Base-by-base conservation (phyloP, 2,888 invertebrate genomes). In the Drosophila mimetica region DNA sequence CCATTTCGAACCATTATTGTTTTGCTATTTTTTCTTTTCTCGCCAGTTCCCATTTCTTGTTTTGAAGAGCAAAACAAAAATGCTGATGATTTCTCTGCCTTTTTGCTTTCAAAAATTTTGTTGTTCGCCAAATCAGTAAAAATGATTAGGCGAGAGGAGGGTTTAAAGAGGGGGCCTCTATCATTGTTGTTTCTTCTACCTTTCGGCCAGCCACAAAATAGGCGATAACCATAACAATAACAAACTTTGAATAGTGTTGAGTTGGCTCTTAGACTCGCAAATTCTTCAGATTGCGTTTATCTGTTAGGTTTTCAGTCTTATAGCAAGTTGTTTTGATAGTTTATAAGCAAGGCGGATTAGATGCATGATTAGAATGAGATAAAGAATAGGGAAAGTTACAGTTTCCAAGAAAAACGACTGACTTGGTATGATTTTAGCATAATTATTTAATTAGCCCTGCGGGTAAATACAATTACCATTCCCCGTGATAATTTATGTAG, bases 11-110 rank as follows among this genome's bases (percentile, higher is more conserved):
- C 28, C 34, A 34, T 30, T 42, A 59, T 42, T 59, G 58, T 59
- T 59, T 57, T 25, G 32, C 25, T 42, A 16, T 52, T 30, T 42
- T 55, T 44, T 71, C 50, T 52, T 46, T 36, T 50, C 41, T 32
- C 54, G 18, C 20, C 9, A 14, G 20, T 57, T 50, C 16, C 16
- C 16, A 37, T 57, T 57, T 28, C 41, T 37, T 54, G 46, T 75
- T 39, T 32, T 65, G 36, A 72, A 65, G 64, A 22, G 54, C 82
- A 54, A 81, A 76, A 69, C 48, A 65, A 61, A 59, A 53, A 22
- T 79, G 58, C 51, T 51, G 83, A 74, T 71, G 20, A 22, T 65
- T 67, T 50, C 39, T 53, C 52, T 39, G 51, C 41, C 16, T 54
- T 47, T 48, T 36, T 32, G 30, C 18, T 42, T 34, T 32, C 25